A percentile compares a stretch with the other conserved stretches of the same genome.
phyloP scores from a whole-genome alignment of 2,888 invertebrate genomes.

The Ptilodon capucinus region DNA sequence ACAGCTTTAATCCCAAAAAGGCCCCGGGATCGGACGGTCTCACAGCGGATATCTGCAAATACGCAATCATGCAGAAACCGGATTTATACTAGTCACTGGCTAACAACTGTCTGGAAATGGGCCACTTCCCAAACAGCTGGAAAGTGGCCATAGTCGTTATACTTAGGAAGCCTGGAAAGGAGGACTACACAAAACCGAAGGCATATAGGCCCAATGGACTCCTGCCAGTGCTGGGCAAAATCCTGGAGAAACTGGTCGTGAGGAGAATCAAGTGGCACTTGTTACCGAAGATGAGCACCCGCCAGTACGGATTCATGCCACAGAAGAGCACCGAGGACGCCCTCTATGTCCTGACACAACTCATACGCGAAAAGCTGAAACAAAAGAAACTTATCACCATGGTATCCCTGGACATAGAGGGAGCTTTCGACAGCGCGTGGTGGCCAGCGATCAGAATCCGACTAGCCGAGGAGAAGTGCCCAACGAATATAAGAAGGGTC shows the following conservation, averaged over 20 bases:
- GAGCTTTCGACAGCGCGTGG: slow-evolving; percentile 41
- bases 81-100: too few relatives aligned
- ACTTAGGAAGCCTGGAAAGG: too few relatives aligned
- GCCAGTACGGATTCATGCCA: slow-evolving; percentile 23
- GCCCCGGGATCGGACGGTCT: slow-evolving; percentile 27
- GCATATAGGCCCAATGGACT: too few relatives aligned
- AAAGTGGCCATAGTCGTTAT: too few relatives aligned
- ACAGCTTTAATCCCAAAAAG: slow-evolving; percentile 18
- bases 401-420: slow-evolving; percentile 29
- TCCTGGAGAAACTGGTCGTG: too few relatives aligned
- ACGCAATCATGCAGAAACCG: too few relatives aligned
- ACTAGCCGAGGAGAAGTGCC: slow-evolving; percentile 12
- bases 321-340: slow-evolving; percentile 19
- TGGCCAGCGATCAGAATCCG: slow-evolving; percentile 26
- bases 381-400: background rate
- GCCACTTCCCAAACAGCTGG: too few relatives aligned
- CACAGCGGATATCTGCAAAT: slow-evolving; percentile 28
- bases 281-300: slow-evolving; percentile 4
- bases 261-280: too few relatives aligned
- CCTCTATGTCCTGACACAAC: background rate
- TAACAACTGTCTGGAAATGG: too few relatives aligned
- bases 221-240: too few relatives aligned
- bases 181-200: too few relatives aligned
- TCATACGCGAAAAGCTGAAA: background rate
- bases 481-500: slow-evolving; percentile 6